phyloP scores from a whole-genome alignment of 1,140 invertebrate species.

The Archegozetes longisetosus region DNA sequence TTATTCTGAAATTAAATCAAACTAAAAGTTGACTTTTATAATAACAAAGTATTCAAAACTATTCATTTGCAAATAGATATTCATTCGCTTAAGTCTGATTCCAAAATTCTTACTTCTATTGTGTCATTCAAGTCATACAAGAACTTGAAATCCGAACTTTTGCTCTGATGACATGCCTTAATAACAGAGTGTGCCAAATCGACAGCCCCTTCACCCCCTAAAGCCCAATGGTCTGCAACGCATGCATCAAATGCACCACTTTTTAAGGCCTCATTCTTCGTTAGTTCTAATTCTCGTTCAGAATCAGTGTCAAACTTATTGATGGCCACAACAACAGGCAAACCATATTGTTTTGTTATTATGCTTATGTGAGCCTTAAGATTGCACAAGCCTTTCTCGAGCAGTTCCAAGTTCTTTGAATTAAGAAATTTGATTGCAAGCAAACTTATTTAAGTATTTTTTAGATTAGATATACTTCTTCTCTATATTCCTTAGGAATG shows the following conservation, averaged over 20 bases:
- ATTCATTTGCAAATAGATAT: no score
- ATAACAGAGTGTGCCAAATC: slow-evolving; percentile 73
- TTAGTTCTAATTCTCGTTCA: slow-evolving; percentile 58
- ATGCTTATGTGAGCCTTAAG: slow-evolving; percentile 87
- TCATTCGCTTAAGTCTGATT: background rate
- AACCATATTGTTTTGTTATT: slow-evolving; percentile 59
- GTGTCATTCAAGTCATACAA: slow-evolving; percentile 58
- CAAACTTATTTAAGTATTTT: background rate
- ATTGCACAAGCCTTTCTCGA: slow-evolving; percentile 75
- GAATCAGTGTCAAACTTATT: slow-evolving; percentile 79
- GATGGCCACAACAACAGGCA: slow-evolving; percentile 89
- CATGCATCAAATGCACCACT: slow-evolving; percentile 74
- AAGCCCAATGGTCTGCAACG: slow-evolving; percentile 72
- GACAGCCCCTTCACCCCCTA: slow-evolving; percentile 71
- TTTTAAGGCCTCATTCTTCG: slow-evolving; percentile 49
- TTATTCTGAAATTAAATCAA: slow-evolving; percentile 46
- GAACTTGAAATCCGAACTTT: slow-evolving; percentile 43
- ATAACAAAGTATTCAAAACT: background rate
- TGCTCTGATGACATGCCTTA: slow-evolving; percentile 42
- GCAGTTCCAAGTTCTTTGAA: slow-evolving; percentile 71
- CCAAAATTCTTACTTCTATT: background rate
- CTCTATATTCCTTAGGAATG: slow-evolving; percentile 61
- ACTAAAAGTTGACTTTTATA: background rate
- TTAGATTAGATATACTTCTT: slow-evolving; percentile 32
- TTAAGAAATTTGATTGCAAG: slow-evolving; percentile 14